Conservation (phyloP, 2,888 invertebrate species). For the Meganola albula region DNA sequence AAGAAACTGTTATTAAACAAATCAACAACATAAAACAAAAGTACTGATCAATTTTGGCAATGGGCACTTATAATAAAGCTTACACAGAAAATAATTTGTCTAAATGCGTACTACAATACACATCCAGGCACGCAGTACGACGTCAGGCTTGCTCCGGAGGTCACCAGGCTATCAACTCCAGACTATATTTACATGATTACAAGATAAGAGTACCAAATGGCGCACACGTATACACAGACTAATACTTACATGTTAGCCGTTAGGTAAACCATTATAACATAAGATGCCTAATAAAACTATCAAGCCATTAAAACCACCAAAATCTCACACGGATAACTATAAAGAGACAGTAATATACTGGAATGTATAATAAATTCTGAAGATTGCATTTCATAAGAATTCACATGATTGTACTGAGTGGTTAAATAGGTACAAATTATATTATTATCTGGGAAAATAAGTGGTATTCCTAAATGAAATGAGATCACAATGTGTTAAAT, state of each 20-base stretch:
- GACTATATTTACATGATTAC: constrained; percentile 59
- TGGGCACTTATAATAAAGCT: constrained; percentile 67
- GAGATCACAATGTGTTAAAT: constrained; percentile 64
- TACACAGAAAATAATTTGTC: constrained; percentile 70
- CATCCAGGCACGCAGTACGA: constrained; percentile 56
- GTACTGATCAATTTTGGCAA: constrained; percentile 76
- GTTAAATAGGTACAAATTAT: constrained; percentile 43
- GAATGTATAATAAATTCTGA: constrained; percentile 61
- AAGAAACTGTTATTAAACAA: constrained; percentile 57
- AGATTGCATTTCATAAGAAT: constrained; percentile 46
- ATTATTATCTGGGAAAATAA: constrained; percentile 37
- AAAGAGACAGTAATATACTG: constrained; percentile 52
- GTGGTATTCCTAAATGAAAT: constrained; percentile 57
- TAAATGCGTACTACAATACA: constrained; percentile 55
- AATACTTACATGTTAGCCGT: constrained; percentile 45
- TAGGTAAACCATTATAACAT: constrained; percentile 50
- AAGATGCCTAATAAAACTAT: constrained; percentile 61
- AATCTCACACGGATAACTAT: constrained; percentile 56
- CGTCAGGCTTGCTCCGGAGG: constrained; percentile 41
- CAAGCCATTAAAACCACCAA: constrained; percentile 60
- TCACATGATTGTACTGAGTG: constrained; percentile 36
- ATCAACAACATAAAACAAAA: constrained; percentile 66
- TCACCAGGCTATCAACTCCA: constrained; percentile 42
- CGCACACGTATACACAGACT: constrained; percentile 51
- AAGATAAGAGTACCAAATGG: constrained; percentile 51